phyloP scores from a whole-genome alignment of 2,797 vertebrate species.

The Sebastes diploproa region DNA sequence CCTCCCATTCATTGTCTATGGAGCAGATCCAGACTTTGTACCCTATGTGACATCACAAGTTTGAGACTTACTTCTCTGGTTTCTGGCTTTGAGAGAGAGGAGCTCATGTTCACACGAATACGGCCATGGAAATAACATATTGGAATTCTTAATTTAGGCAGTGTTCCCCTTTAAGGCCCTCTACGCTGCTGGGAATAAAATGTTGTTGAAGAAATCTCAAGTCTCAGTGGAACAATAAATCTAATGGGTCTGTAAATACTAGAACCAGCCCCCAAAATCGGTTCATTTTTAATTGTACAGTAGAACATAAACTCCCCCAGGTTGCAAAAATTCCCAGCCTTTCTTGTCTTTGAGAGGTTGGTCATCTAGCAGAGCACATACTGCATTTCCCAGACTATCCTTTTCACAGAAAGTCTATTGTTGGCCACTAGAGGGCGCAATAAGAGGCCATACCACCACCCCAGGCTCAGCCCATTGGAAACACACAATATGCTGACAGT shows the following conservation, averaged over 20 bases:
- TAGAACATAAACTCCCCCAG: neutral
- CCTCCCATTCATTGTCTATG: too few species aligned
- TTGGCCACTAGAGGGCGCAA: slow-evolving; percentile 38
- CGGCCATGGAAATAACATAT: too few species aligned
- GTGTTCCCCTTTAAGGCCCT: too few species aligned
- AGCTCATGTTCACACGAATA: too few species aligned
- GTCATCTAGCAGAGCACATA: neutral
- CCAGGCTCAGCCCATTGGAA: neutral
- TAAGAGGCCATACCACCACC: neutral
- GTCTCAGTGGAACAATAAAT: neutral
- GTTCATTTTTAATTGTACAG: neutral
- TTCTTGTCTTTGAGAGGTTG: neutral
- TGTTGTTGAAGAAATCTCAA: neutral
- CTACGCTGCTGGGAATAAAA: neutral
- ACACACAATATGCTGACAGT: neutral
- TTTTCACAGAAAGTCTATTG: neutral
- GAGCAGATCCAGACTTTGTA: too few species aligned
- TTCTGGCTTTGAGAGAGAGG: too few species aligned
- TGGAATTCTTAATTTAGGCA: too few species aligned
- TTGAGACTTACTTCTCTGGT: too few species aligned
- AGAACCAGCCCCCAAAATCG: neutral
- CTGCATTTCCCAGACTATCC: neutral
- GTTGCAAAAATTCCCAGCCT: too few species aligned
- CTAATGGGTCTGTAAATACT: neutral
- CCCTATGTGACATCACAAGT: too few species aligned